Percentiles rank a stretch among this genome's conserved stretches.
Evolutionary conservation across 2,888 invertebrate genomes (phyloP).

Genomic region (Tineola bisselliella): DNA sequence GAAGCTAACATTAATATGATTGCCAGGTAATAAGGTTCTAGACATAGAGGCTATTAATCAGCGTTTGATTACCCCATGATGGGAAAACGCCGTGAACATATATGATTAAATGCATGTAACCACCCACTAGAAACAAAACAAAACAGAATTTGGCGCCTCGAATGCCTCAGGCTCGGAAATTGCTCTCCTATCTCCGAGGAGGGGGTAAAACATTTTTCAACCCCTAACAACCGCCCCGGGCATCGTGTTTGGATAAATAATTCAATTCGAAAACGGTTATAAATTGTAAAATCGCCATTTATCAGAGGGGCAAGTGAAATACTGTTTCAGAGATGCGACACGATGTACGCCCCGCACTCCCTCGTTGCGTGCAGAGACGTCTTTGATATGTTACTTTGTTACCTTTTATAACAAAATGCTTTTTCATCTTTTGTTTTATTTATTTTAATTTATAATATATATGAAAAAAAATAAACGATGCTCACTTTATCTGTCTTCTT

Average conservation of each 20-base stretch:
- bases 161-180: conserved; percentile 55
- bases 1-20: not conserved
- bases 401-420: no score
- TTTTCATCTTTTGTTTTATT: no score
- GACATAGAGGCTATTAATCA: not conserved
- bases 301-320: conserved; percentile 17
- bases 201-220: conserved; percentile 20
- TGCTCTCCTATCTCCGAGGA: conserved; percentile 29
- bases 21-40: not conserved
- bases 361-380: not conserved
- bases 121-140: not conserved
- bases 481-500: no score
- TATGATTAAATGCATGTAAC: not conserved
- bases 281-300: conserved; percentile 35
- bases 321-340: conserved; percentile 3
- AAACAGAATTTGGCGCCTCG: not conserved
- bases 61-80: not conserved
- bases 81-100: not conserved
- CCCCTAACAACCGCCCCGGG: conserved; percentile 24
- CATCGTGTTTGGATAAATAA: conserved; percentile 32
- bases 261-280: conserved; percentile 38
- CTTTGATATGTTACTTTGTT: not conserved
- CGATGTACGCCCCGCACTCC: not conserved
- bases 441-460: no score
- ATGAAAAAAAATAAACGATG: no score